Conservation (phyloP, 2,113 vertebrate species). For the Callorhinus ursinus region DNA sequence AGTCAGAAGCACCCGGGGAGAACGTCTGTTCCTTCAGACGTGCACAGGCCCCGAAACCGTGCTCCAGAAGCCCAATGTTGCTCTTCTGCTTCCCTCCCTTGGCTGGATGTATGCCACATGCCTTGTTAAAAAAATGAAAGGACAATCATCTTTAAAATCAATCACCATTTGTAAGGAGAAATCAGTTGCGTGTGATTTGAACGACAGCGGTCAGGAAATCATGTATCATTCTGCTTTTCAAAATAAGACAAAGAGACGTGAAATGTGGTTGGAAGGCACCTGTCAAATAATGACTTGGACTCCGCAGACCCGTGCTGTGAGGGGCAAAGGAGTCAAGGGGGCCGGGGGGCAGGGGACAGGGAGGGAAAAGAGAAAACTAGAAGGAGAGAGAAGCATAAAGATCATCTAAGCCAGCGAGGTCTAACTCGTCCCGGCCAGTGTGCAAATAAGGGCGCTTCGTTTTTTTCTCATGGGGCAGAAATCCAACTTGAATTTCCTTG, state of each 20-base stretch:
- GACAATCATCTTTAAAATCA: neutral
- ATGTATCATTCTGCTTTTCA: neutral
- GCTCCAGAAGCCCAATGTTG: fast-evolving
- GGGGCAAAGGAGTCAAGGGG: neutral
- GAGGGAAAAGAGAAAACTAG: too few species aligned
- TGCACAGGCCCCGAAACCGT: fast-evolving
- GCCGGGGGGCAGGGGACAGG: fast-evolving
- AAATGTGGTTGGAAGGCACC: neutral
- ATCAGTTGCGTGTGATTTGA: neutral
- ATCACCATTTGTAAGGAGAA: neutral
- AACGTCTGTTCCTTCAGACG: neutral
- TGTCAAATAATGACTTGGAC: neutral
- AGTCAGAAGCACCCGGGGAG: neutral
- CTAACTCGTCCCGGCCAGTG: too few species aligned
- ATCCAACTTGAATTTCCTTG: neutral
- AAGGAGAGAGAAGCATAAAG: neutral
- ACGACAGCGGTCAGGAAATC: neutral
- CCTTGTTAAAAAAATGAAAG: neutral
- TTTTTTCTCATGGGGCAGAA: neutral
- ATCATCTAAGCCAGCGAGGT: neutral
- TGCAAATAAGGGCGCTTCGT: neutral
- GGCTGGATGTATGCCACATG: neutral
- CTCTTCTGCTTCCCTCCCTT: neutral
- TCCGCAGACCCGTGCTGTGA: fast-evolving
- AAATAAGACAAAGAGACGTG: neutral